Conservation (phyloP, 2,888 invertebrate genomes). For the Cerceris ruficornis region DNA sequence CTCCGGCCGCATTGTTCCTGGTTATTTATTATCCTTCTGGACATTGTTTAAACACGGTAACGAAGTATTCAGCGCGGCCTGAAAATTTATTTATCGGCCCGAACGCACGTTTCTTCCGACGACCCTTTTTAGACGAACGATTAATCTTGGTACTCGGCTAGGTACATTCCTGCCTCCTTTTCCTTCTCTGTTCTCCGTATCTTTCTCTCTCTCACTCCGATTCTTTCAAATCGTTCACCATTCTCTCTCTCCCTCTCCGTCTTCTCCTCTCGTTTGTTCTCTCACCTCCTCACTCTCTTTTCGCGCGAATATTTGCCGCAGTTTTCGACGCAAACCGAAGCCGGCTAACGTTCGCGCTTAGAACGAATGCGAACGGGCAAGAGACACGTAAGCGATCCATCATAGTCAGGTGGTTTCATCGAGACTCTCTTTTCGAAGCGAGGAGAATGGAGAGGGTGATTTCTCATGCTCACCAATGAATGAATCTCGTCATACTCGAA, state of each 20-base stretch:
- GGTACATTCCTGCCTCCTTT: background rate
- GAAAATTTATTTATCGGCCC: constrained; percentile 58
- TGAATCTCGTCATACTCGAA: constrained; percentile 46
- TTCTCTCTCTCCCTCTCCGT: background rate
- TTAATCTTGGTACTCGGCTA: constrained; percentile 47
- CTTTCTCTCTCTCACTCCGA: background rate
- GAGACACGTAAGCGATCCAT: constrained; percentile 57
- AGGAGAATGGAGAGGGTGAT: constrained; percentile 53
- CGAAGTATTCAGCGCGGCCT: constrained; percentile 60
- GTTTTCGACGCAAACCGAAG: constrained; percentile 39
- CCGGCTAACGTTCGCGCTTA: constrained; percentile 41
- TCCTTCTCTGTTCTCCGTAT: background rate
- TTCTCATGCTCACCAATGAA: constrained; percentile 59
- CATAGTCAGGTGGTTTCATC: constrained; percentile 64
- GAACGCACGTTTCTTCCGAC: constrained; percentile 40
- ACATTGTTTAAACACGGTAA: constrained; percentile 66
- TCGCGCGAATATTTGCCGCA: constrained; percentile 29
- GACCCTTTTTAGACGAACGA: constrained; percentile 43
- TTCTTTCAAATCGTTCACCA: background rate
- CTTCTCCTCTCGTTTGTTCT: background rate
- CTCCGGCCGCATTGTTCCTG: constrained; percentile 58
- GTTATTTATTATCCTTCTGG: constrained; percentile 61
- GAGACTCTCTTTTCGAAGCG: constrained; percentile 52
- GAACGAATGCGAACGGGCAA: constrained; percentile 28
- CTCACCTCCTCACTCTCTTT: constrained; percentile 1